Percentiles rank a stretch among this genome's conserved stretches.
Conservation (phyloP, 2,113 vertebrate species). For the Macrotus californicus region DNA sequence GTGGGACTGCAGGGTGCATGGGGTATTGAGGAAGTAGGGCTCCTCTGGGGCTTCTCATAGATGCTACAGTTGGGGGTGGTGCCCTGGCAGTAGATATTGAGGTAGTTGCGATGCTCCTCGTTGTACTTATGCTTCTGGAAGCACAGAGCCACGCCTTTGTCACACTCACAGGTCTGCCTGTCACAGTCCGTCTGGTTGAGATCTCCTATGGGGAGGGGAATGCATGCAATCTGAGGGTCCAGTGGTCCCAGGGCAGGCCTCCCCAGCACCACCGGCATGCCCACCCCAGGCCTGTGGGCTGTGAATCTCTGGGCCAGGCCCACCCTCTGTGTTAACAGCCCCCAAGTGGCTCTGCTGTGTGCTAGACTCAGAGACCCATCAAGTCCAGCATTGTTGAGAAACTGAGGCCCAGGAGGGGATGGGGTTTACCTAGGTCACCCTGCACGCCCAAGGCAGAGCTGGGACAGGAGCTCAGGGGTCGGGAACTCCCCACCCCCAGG, state of each 20-base stretch:
- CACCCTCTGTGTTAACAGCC: not conserved
- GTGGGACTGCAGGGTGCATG: too few species aligned
- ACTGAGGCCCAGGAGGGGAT: not conserved
- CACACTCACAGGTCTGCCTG: conserved; percentile 55
- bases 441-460: not conserved
- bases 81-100: conserved; percentile 54
- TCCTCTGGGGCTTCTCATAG: not conserved
- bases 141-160: conserved; percentile 55
- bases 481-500: rapidly evolving
- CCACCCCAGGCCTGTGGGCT: not conserved
- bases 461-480: not conserved
- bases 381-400: not conserved
- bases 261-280: rapidly evolving
- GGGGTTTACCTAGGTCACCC: not conserved
- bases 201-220: conserved; percentile 16
- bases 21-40: not conserved
- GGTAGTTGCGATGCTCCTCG: not conserved
- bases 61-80: conserved; percentile 59
- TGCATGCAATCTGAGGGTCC: not conserved
- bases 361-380: too few species aligned
- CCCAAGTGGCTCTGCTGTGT: rapidly evolving
- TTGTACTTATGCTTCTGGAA: conserved; percentile 14
- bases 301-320: not conserved
- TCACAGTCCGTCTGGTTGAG: conserved; percentile 55
- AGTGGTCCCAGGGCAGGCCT: rapidly evolving